Evolutionary conservation across 2,113 vertebrate genomes (phyloP), one percentile per base, ranked within the genome.

Genomic region (Tichodroma muraria): DNA sequence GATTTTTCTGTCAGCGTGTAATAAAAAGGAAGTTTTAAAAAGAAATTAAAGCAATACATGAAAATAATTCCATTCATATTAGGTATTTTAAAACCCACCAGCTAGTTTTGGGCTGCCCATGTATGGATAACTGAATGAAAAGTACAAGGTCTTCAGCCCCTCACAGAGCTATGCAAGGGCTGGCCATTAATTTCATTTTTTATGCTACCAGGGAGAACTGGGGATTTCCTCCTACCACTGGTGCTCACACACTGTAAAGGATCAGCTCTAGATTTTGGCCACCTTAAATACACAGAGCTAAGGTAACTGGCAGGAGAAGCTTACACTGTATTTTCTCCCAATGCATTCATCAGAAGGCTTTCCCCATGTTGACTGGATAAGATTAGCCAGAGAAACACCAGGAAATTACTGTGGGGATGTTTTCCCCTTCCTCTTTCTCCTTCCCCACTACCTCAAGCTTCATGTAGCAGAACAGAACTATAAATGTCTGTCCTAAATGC

Each of bases 11-110:
- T 95, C 95, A 94, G 85, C 82, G 65, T 96, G 96, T 95, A 96
- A 97, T 96, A 88, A 93, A 95, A 85, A 61, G 81, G 69, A 95
- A 91, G 68, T 87, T 89, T 14, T 31, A 73, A 93, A 93, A 95
- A 88, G 89, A 95, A 87, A 35, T 13, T 38, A 66, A 88, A 90
- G 88, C 40, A 94, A 95, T 85, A 90, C 90, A 49, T 90, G 57
- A 96, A 95, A 95, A 91, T 94, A 94, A 95, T 95, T 95, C 91
- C 91, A 90, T 93, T 96, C 90, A 95, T 91, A 94, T 93, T 95
- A 95, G 88, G 82, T 95, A 93, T 94, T 91, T 71, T 93, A 96
- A 91, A 95, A 80, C 81, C 63, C 94, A 93, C 35, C 42, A 91
- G 35, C 76, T 75, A 84, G 60, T 85, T 88, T 91, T 50, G 79